phyloP scores from a whole-genome alignment of 2,797 vertebrate genomes.

The Sebastes goodei region DNA sequence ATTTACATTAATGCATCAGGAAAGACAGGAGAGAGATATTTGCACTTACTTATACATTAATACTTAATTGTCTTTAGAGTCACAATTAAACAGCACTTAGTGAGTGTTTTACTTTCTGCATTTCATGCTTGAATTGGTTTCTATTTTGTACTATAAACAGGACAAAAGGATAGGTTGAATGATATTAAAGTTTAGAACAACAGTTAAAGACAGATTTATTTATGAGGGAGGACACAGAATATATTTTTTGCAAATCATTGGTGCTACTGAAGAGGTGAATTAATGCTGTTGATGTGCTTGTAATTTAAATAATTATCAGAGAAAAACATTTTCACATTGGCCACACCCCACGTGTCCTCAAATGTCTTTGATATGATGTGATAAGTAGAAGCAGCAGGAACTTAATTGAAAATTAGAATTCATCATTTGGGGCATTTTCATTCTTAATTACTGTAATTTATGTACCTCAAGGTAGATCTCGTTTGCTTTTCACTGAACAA shows the following conservation, averaged over 20 bases:
- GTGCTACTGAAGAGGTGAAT: background rate
- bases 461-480: background rate
- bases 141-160: background rate
- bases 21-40: background rate
- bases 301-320: background rate
- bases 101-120: background rate
- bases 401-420: background rate
- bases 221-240: background rate
- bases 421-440: background rate
- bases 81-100: background rate
- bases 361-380: background rate
- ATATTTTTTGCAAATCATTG: background rate
- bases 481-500: background rate
- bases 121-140: background rate
- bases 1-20: background rate
- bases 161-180: background rate
- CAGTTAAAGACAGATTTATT: background rate
- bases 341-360: background rate
- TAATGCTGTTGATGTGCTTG: background rate
- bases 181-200: no score
- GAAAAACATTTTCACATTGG: background rate
- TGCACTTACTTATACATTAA: background rate
- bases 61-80: background rate
- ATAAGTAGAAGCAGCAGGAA: background rate
- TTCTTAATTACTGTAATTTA: background rate